These are phyloP conservation scores for Xestobium rufovillosum DNA, from an alignment of 2,888 invertebrate genomes.

Conservation along the genomic window DNA sequence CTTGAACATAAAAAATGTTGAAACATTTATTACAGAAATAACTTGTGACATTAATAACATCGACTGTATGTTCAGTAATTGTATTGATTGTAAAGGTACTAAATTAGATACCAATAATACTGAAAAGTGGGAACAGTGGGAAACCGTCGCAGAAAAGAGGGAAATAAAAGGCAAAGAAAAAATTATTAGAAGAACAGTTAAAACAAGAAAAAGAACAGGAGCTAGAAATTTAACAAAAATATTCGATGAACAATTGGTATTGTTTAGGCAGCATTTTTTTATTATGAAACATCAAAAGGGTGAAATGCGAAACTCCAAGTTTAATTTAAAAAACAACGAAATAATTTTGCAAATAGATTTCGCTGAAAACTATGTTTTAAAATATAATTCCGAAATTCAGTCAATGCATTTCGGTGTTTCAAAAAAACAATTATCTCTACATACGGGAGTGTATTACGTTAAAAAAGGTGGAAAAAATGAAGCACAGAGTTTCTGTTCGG, in stretches of 20 bases:
- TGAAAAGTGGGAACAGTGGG: constrained; percentile 2
- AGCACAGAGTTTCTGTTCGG: constrained; percentile 16
- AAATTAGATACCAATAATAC: background rate
- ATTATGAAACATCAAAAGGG: constrained; percentile 8
- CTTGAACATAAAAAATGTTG: background rate
- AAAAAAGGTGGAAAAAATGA: constrained; percentile 5
- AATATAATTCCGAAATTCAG: constrained; percentile 15
- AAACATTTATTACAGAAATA: constrained; percentile 6
- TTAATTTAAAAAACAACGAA: constrained; percentile 4
- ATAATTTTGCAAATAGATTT: constrained; percentile 17
- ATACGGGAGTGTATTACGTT: constrained; percentile 14
- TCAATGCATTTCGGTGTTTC: constrained; percentile 15
- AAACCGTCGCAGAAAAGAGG: constrained; percentile 1
- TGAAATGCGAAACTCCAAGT: constrained; percentile 7
- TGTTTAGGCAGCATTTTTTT: no score
- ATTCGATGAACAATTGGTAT: no score
- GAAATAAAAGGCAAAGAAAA: background rate
- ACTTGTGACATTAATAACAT: constrained; percentile 4
- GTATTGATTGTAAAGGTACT: constrained; percentile 5
- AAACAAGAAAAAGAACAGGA: background rate
- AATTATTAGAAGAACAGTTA: background rate
- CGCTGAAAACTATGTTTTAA: constrained; percentile 15
- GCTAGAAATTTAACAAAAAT: constrained; percentile 7
- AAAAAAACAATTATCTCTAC: constrained; percentile 14
- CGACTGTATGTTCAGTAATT: constrained; percentile 7